These are phyloP conservation scores for Simalia tracyae DNA, from an alignment of 2,797 vertebrate genomes.

Conservation along the genomic window DNA sequence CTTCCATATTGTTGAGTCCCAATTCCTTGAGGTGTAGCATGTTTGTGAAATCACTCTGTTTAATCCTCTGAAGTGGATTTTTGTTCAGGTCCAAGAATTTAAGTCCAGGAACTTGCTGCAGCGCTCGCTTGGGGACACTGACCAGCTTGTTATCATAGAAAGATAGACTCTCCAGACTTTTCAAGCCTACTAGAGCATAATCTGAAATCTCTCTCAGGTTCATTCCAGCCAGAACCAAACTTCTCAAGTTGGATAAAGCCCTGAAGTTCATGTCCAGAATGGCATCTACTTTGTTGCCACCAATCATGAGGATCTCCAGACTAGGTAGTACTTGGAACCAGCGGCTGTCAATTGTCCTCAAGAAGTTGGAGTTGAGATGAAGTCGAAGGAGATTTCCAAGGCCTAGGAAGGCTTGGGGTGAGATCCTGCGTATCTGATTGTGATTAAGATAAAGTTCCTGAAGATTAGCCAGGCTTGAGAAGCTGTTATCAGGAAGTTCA, in stretches of 20 bases:
- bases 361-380: constrained; percentile 93
- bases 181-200: constrained; percentile 86
- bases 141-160: constrained; percentile 92
- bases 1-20: constrained; percentile 96
- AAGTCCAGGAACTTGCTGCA: constrained; percentile 86
- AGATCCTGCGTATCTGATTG: constrained; percentile 86
- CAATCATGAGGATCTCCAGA: constrained; percentile 95
- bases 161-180: constrained; percentile 91
- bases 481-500: constrained; percentile 84
- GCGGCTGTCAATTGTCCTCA: constrained; percentile 82
- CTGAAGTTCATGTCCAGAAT: constrained; percentile 89
- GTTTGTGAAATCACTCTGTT: constrained; percentile 88
- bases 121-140: constrained; percentile 84
- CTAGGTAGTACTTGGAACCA: constrained; percentile 89
- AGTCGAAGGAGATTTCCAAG: constrained; percentile 86
- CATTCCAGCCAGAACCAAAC: constrained; percentile 94
- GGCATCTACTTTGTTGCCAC: constrained; percentile 89
- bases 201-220: constrained; percentile 85
- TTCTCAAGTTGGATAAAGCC: constrained; percentile 85
- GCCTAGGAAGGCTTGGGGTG: constrained; percentile 85
- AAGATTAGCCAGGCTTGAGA: constrained; percentile 83
- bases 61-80: constrained; percentile 88
- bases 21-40: constrained; percentile 96
- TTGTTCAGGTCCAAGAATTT: constrained; percentile 98
- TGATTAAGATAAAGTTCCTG: constrained; percentile 98